Evolutionary conservation across 23 tunicate species (phyloP), one percentile per base, ranked within the genome.

Genomic region (Oikopleura albicans): DNA sequence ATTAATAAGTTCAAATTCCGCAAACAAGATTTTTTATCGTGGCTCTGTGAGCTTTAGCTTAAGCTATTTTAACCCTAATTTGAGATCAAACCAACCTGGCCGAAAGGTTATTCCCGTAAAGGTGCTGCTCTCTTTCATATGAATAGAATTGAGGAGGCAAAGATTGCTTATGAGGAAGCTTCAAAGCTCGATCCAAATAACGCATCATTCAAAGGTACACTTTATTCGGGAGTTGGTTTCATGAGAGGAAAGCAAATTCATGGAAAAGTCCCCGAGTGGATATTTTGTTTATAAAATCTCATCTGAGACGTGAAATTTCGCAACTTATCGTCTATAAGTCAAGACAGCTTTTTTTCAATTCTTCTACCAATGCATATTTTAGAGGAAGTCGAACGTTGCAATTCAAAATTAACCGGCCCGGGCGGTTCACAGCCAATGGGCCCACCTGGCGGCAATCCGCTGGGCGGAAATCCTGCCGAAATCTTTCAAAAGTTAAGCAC

Each of bases 101-200:
- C 39, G 8, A 39, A 38, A 83, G 98, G 98, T 1, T 93, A 93
- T 83, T 93, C 98, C 0, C 86, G 98, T n/a, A 93, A 93, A 56
- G 98, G 98, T 0, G 86, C 98, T 0, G 98, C 98, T 16, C 83
- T 93, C 38, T 89, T 86, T 39, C 88, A 86, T 83, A 41, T 93
- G 27, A 86, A 86, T 41, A 88, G 91, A n/a, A 85, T 41, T 85
- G 91, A 90, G 59, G 94, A 90, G 66, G 98, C 98, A 31, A 93
- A 90, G 40, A 59, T 84, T 39, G 63, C 84, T 0, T 93, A 91
- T 57, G 90, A 88, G 63, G 91, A 86, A 84, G 94, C 94, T 49
- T 83, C 90, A 28, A 90, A 90, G 66, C 28, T 56, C 39, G 91
- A 88, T 83, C 84, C 94, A 0, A 76, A 93, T 39, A 93, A 93